Evolutionary conservation across 2,113 vertebrate species (phyloP), one percentile per base, ranked within the genome.

Genomic region (Puma concolor): DNA sequence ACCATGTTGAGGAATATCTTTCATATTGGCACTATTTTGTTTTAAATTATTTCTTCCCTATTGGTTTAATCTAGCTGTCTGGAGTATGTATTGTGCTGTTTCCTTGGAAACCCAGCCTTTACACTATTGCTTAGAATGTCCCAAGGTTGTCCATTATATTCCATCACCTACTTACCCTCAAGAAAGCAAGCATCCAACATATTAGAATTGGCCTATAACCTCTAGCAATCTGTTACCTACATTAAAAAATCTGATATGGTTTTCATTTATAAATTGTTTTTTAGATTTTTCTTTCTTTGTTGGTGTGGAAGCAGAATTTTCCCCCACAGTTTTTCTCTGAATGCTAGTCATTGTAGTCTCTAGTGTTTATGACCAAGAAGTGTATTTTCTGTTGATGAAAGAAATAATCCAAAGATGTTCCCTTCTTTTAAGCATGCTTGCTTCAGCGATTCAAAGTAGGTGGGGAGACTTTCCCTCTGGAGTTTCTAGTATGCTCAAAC

Each of bases 71-170:
- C 48, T 38, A 67, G 76, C 57, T 96, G 97, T 77, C 71, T 96
- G 76, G 84, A 88, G 36, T 69, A 60, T 52, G 19, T 64, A 94
- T 93, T 92, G 80, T 98, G 83, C 15, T 74, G 96, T 98, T 98
- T 79, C 97, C 97, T 96, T 96, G 97, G 97, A 94, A 98, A 98
- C 97, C 14, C 29, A 93, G 84, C n/a, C 33, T 76, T 95, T 63
- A 72, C 13, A 13, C 17, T 60, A 80, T 69, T 94, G 77, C 67
- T 95, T 96, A 91, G 80, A 92, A n/a, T 88, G 54, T 85, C 82
- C 93, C 94, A 95, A 97, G 96, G 76, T 90, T 98, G 38, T 87
- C 92, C 31, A 79, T 98, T 98, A 85, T 96, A 94, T 94, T 96
- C 69, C 50, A 88, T 85, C 74, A 84, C 50, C 41, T 64, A 92